Percentiles rank a stretch among this genome's conserved stretches.
Evolutionary conservation across 2,888 invertebrate species (phyloP).

Genomic region (Trisateles emortualis): DNA sequence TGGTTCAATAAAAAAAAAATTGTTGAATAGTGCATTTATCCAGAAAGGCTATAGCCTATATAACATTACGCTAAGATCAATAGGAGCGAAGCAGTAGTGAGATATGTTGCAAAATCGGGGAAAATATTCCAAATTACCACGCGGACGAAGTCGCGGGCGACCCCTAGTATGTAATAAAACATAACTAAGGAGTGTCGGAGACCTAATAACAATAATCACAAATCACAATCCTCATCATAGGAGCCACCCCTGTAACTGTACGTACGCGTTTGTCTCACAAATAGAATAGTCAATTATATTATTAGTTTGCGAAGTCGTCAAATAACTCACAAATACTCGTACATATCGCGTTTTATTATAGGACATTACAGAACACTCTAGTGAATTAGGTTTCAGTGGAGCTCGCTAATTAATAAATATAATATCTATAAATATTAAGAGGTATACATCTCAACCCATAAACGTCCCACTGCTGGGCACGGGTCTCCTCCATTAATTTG

Average conservation of each 20-base stretch:
- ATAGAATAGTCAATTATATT: constrained; percentile 8
- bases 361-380: constrained; percentile 6
- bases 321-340: constrained; percentile 12
- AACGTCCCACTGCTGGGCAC: too few species aligned
- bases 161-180: too few species aligned
- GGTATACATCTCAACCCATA: not conserved
- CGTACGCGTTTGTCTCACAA: not conserved
- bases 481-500: too few species aligned
- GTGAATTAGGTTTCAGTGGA: constrained; percentile 8
- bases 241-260: not conserved
- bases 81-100: too few species aligned
- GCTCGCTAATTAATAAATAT: constrained; percentile 1
- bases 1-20: too few species aligned
- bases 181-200: not conserved
- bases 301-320: constrained; percentile 13
- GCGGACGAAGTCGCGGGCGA: too few species aligned
- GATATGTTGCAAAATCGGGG: too few species aligned
- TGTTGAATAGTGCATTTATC: too few species aligned
- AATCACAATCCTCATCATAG: not conserved
- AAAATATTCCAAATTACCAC: too few species aligned
- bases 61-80: too few species aligned
- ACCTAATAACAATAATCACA: not conserved
- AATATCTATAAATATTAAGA: constrained; percentile 3
- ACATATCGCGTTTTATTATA: constrained; percentile 8
- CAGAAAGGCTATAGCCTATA: too few species aligned